Base-by-base conservation (phyloP, 2,797 vertebrate genomes). In the Onychomys arenicola region DNA sequence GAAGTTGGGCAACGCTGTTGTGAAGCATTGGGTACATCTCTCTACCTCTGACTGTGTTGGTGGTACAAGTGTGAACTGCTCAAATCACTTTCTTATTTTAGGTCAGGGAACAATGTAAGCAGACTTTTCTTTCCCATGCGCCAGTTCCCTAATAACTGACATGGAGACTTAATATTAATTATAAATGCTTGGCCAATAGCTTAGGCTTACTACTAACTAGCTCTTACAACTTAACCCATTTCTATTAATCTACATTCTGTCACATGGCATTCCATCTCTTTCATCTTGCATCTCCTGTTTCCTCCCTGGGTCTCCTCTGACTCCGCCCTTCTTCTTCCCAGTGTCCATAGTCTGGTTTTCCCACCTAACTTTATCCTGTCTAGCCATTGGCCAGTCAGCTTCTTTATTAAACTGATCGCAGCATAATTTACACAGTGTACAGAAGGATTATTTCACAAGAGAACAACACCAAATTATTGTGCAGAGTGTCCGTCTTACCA, bases 81-180 rank as follows among this genome's bases (percentile, higher is more conserved):
- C 71, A 71, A 34, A 40, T 86, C 2, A 23, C 91, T 95, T 89
- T 96, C 37, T 69, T 95, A 21, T 40, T 52, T 78, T 69, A 82
- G 49, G 80, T 84, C 57, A 84, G 57, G 88, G 65, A 67, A 67
- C n/a, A 75, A 13, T 91, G 57, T 40, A 73, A 37, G 71, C 23
- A 12, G 69, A 73, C 37, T 73, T 73, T 71, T 71, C 17, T n/a
- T 37, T 73, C 37, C 21, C 21, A 73, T 37, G 10, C 4, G 4
- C 37, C 21, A 40, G 71, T 40, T 73, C 23, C 37, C 9, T 73
- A 73, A 40, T 71, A 71, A n/a, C 16, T 0, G 9, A 71, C 69
- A 10, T 4, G 6, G 37, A 71, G n/a, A 71, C n/a, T 37, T 19
- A 71, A 37, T 71, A 71, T 71, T 23, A 73, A 40, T 73, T 73